These are phyloP conservation scores for Barbus barbus DNA, from an alignment of 2,113 vertebrate species.

Conservation along the genomic window DNA sequence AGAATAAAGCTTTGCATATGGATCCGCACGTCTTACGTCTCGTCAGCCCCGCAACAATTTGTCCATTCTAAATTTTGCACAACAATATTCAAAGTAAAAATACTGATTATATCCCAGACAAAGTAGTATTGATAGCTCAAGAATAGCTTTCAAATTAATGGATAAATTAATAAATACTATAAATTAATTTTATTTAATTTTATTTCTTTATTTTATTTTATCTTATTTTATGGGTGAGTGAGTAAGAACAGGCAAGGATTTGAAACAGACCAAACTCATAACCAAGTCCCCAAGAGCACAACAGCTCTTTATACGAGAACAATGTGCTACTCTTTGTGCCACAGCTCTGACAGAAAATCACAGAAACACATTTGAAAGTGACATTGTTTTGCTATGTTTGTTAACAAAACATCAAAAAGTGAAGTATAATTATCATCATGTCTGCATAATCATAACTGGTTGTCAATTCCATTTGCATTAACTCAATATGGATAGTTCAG, in stretches of 20 bases:
- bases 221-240: too few relatives aligned
- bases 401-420: neutral
- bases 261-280: neutral
- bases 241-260: neutral
- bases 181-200: too few relatives aligned
- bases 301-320: neutral
- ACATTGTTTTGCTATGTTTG: neutral
- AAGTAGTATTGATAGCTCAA: too few relatives aligned
- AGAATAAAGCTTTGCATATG: too few relatives aligned
- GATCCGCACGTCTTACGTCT: too few relatives aligned
- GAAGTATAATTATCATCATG: neutral
- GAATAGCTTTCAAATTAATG: too few relatives aligned
- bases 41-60: too few relatives aligned
- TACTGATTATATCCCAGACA: neutral
- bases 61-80: too few relatives aligned
- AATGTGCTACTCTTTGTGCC: neutral
- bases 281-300: neutral
- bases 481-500: neutral
- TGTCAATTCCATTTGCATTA: neutral
- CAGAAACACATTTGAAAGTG: neutral
- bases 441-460: neutral
- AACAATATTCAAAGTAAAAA: neutral
- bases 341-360: neutral
- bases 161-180: too few relatives aligned
- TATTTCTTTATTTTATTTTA: too few relatives aligned